A percentile compares a stretch with the other conserved stretches of the same genome.
Evolutionary conservation across 2,888 invertebrate genomes (phyloP).

Genomic region (Deroplatys truncata): DNA sequence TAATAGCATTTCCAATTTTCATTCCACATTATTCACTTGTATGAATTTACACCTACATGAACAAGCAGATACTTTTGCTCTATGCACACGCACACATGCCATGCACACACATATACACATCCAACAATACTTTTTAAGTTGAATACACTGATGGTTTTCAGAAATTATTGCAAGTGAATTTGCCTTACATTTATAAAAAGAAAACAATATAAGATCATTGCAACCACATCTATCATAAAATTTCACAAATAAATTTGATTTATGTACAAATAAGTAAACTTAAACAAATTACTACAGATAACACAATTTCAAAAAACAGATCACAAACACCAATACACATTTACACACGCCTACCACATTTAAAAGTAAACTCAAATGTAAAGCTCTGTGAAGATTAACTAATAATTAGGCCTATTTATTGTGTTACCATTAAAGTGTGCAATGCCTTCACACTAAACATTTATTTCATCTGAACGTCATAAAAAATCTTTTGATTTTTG

Average conservation of each 20-base stretch:
- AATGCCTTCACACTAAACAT: neutral
- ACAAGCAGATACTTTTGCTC: neutral
- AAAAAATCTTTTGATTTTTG: neutral
- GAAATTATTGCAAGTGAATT: neutral
- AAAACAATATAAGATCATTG: neutral
- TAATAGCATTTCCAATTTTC: neutral
- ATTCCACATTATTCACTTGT: neutral
- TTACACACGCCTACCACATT: neutral
- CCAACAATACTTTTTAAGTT: neutral
- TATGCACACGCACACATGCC: neutral
- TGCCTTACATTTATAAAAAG: neutral
- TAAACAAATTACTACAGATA: neutral
- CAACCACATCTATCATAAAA: neutral
- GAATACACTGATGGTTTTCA: neutral
- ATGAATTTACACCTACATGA: neutral
- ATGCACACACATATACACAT: neutral
- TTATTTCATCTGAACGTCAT: neutral
- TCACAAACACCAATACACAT: neutral
- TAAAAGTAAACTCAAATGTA: neutral
- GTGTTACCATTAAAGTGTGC: neutral
- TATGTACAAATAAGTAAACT: neutral
- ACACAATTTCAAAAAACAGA: neutral
- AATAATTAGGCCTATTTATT: neutral
- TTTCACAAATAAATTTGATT: neutral
- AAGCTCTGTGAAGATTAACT: neutral